Base-by-base conservation (phyloP, 2,113 vertebrate genomes). In the Shinisaurus crocodilurus region DNA sequence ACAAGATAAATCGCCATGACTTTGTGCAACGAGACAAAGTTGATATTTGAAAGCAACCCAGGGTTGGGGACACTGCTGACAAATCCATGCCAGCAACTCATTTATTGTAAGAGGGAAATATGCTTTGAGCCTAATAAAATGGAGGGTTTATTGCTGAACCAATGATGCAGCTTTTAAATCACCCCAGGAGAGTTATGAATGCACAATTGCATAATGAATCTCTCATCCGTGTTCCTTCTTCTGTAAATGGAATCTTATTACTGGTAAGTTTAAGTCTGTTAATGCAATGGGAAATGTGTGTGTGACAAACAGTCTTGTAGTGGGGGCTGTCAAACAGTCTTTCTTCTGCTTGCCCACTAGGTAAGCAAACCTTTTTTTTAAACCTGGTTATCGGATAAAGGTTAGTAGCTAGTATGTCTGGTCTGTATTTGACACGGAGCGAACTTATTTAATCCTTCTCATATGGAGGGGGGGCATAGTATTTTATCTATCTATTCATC, bases 61-160 rank as follows among this genome's bases (percentile, higher is more conserved):
- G 6, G 81, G 54, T 12, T 86, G 92, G 83, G 23, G 0, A 84
- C 91, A 91, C 93, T 82, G 54, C n/a, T 32, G 90, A 92, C 74
- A 93, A 94, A 93, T 91, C 92, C 91, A 88, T 75, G 76, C 89
- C 80, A 91, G 89, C 89, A 85, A 80, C 94, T 93, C 84, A 3
- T 89, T 89, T 89, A 45, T 90, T 94, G 92, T 91, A 90, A 4
- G 69, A 0, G 74, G 57, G 90, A 90, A 95, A 95, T 91, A 85
- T 84, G 81, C 34, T 23, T 1, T 93, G 94, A 95, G 90, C 89
- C 72, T 72, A 88, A 94, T 88, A 94, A 91, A 95, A 89, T 75
- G 82, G 85, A 93, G 88, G 88, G 34, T 65, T 87, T 89, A 60
- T 43, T 74, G 89, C 93, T 83, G 89, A 93, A 79, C 87, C 48